Evolutionary conservation across 1,140 invertebrate genomes (phyloP), one percentile per base, ranked within the genome.

Genomic region (Himalopsyche phryganea): DNA sequence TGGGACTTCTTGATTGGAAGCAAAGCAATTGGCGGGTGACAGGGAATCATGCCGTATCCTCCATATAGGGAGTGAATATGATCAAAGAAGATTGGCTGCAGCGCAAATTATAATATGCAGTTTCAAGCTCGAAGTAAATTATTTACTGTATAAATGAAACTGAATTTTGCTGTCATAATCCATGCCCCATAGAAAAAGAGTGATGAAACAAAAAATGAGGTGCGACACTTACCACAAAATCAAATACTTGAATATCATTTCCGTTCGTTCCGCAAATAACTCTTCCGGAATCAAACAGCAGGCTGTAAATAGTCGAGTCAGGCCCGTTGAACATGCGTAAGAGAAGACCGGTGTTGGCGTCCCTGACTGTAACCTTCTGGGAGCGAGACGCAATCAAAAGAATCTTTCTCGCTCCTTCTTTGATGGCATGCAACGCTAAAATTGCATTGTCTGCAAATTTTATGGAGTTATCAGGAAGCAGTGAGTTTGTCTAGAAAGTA

Each of bases 221-320:
- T n/a, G n/a, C n/a, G n/a, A n/a, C n/a, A n/a, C n/a, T n/a, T 65
- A 86, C 85, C 40, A 74, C 77, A 69, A 86, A 86, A 70, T 87
- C 83, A 66, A 85, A 85, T 33, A 84, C 81, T 53, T 80, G 81
- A 69, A 88, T 83, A 50, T 83, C 79, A 56, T 80, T 81, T 47
- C 78, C 81, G 56, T 83, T 85, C 0, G 85, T 86, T 6, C 85
- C 85, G 66, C 84, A 87, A 67, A 83, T 87, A 17, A 88, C 78
- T 42, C 84, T 76, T 36, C 80, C 81, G 44, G 82, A 73, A 60
- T 83, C 76, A 51, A 81, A 80, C 13, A 87, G 69, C n/a, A 87
- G 65, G 53, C 83, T 85, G 58, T 86, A 88, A 0, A 86, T 82
- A 0, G 84, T 85, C 55, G 83, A 79, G 57, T 78, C 83, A 3